A percentile compares a stretch with the other conserved stretches of the same genome.
These are phyloP conservation scores for Crax fasciolata DNA, from an alignment of 2,797 vertebrate genomes.

Conservation along the genomic window DNA sequence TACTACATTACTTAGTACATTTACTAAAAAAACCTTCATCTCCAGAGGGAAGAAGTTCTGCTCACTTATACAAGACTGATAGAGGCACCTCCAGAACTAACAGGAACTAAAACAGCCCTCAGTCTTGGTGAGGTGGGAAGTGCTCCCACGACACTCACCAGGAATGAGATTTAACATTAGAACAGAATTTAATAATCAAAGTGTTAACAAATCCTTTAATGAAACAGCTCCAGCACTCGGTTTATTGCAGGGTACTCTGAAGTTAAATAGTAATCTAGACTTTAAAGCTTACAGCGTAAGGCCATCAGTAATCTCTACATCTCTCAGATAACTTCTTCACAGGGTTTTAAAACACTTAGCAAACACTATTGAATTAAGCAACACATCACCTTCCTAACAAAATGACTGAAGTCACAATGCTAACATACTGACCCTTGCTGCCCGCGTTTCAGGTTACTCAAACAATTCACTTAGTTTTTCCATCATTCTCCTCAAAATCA, in stretches of 20 bases:
- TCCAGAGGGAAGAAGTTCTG: neutral
- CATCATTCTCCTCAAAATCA: neutral
- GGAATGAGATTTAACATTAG: neutral
- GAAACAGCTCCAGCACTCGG: neutral
- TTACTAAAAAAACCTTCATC: neutral
- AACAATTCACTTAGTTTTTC: neutral
- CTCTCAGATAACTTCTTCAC: neutral
- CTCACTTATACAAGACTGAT: neutral
- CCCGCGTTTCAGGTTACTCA: neutral
- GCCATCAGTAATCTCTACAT: neutral
- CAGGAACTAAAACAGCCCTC: neutral
- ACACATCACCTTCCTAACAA: neutral
- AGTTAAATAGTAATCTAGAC: neutral
- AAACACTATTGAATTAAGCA: neutral
- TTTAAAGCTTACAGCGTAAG: neutral
- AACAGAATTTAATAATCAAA: neutral
- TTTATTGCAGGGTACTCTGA: neutral
- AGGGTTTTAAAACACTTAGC: neutral
- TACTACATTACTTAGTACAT: neutral
- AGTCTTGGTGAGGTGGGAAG: neutral
- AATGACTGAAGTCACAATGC: neutral
- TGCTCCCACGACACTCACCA: neutral
- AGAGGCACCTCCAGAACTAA: neutral
- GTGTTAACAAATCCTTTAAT: constrained; percentile 40
- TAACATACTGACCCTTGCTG: neutral